Evolutionary conservation across 1,140 invertebrate species (phyloP), one percentile per base, ranked within the genome.

Genomic region (Magallana angulata): DNA sequence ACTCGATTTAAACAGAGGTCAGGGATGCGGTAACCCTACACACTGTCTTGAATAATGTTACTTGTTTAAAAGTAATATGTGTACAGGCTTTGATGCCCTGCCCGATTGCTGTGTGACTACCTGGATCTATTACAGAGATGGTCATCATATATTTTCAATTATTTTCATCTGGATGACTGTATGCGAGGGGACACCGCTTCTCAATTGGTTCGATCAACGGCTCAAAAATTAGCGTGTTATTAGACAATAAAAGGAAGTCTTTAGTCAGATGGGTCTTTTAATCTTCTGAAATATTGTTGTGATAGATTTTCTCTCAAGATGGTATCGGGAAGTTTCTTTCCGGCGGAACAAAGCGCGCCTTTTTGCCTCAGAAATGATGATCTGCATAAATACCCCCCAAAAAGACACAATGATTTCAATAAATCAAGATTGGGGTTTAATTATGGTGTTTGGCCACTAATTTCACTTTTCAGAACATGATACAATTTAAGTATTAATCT

Each of bases 251-350:
- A 76, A 76, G 24, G 68, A 76, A 76, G 68, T 76, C 68, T 76
- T 76, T 76, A 76, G 68, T 76, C 68, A 76, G 18, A 30, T 76
- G 68, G 68, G 8, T 30, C 68, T 76, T 76, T 76, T 76, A 18
- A 76, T 76, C 68, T 76, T 76, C 68, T 76, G 68, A 76, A 76
- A 76, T 76, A 76, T 76, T 76, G 18, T 76, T 76, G 68, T 76
- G 68, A 76, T 76, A 76, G 68, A 76, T 76, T 76, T 76, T 30
- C 36, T 24, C 24, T 30, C 2, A 76, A 76, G 68, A 76, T 76
- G 68, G 68, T 76, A 76, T 76, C 68, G 24, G 24, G 36, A 24
- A 36, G 36, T 9, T 12, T 12, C 68, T 36, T n/a, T 30, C 24
- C 68, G 6, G 24, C 68, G 12, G 24, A 36, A 76, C 68, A 76